A percentile compares a stretch with the other conserved stretches of the same genome.
phyloP scores from a whole-genome alignment of 2,113 vertebrate species.

The Corythoichthys haematopterus region DNA sequence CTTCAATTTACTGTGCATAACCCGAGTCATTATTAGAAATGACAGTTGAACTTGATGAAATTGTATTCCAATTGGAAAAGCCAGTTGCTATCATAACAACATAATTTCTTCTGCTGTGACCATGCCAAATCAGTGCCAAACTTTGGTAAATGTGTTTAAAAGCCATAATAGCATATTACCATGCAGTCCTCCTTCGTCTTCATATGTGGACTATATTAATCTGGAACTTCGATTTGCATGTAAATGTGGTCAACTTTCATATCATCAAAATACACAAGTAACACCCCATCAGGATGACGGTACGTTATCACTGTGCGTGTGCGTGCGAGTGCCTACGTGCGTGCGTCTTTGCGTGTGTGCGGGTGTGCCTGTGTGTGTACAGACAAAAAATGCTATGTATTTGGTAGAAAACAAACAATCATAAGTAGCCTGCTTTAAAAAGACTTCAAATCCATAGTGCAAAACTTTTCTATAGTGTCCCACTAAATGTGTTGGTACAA shows the following conservation, averaged over 20 bases:
- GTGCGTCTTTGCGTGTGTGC: constrained; percentile 25
- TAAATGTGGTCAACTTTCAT: constrained; percentile 99
- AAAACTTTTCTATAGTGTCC: no score
- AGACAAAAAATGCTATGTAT: background rate
- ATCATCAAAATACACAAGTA: constrained; percentile 99
- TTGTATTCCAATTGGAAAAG: constrained; percentile 99
- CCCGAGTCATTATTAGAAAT: constrained; percentile 97
- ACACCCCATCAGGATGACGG: constrained; percentile 45
- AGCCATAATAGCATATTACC: constrained; percentile 97
- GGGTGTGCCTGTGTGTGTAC: constrained; percentile 13
- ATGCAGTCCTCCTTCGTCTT: constrained; percentile 81
- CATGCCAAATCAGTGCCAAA: constrained; percentile 90
- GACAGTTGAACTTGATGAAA: constrained; percentile 99
- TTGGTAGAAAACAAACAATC: background rate
- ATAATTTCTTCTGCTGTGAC: constrained; percentile 92
- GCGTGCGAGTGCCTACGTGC: constrained; percentile 21
- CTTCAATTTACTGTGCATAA: constrained; percentile 89
- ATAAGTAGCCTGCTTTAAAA: no score
- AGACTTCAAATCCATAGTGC: no score
- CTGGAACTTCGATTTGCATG: constrained; percentile 99
- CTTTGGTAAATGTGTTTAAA: constrained; percentile 99
- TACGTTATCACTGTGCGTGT: constrained; percentile 21
- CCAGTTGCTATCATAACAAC: constrained; percentile 99
- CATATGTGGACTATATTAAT: constrained; percentile 91
- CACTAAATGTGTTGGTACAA: no score